Evolutionary conservation across 1,140 invertebrate species (phyloP).

Genomic region (Contarinia nasturtii): DNA sequence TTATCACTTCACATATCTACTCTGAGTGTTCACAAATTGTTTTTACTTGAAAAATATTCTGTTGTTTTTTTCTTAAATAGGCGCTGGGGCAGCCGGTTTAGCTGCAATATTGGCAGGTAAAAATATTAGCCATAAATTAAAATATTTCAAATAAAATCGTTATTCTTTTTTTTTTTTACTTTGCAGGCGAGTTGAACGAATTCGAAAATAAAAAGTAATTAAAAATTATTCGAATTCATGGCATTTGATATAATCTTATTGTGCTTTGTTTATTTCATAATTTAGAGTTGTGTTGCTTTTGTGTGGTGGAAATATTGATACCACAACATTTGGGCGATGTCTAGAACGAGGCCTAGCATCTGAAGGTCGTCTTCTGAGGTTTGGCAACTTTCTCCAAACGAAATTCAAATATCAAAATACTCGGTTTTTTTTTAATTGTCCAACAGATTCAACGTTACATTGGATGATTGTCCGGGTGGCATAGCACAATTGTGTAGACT

Average conservation of each 20-base stretch:
- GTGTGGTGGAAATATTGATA: constrained; percentile 87
- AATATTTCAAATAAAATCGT: too few relatives aligned
- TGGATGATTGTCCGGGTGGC: constrained; percentile 70
- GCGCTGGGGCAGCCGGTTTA: constrained; percentile 68
- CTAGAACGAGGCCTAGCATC: constrained; percentile 52
- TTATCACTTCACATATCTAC: too few relatives aligned
- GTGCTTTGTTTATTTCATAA: too few relatives aligned
- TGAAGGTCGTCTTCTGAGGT: constrained; percentile 45
- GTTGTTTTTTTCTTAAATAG: too few relatives aligned
- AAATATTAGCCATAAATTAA: too few relatives aligned
- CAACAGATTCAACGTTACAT: constrained; percentile 68
- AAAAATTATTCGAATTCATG: constrained; percentile 1
- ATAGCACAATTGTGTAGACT: constrained; percentile 69
- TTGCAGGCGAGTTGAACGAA: constrained; percentile 42
- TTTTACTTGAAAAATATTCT: too few relatives aligned
- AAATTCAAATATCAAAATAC: not conserved
- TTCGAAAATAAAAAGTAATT: constrained; percentile 65
- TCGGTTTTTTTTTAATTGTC: not conserved
- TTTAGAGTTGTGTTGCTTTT: constrained; percentile 18
- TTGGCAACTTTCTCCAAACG: constrained; percentile 20
- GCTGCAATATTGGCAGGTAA: constrained; percentile 70
- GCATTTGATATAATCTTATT: constrained; percentile 20
- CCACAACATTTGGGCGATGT: constrained; percentile 71
- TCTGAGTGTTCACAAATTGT: too few relatives aligned
- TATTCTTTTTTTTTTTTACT: too few relatives aligned